Conservation (phyloP, 2,888 invertebrate species). For the Synanthedon vespiformis region DNA sequence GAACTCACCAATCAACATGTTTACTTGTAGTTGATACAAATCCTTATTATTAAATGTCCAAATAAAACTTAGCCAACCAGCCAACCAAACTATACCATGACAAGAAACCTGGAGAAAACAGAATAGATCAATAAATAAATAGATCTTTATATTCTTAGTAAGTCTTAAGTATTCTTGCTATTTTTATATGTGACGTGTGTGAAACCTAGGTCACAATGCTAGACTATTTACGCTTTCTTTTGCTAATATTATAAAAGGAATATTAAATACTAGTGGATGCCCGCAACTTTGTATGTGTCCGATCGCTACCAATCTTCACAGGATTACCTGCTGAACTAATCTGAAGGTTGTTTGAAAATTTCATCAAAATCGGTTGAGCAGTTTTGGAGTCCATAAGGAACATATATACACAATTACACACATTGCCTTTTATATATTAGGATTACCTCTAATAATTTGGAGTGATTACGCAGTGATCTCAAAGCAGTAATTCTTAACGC, state of each 20-base stretch:
- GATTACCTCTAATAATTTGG: conserved; percentile 68
- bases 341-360: too few relatives aligned
- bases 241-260: too few relatives aligned
- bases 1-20: conserved; percentile 82
- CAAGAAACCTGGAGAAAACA: conserved; percentile 78
- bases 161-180: not conserved
- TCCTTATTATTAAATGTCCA: conserved; percentile 78
- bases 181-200: not conserved
- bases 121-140: not conserved
- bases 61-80: conserved; percentile 80
- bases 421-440: too few relatives aligned
- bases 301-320: too few relatives aligned
- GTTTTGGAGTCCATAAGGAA: too few relatives aligned
- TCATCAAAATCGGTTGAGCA: too few relatives aligned
- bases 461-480: conserved; percentile 64
- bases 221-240: too few relatives aligned
- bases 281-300: too few relatives aligned
- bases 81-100: conserved; percentile 90
- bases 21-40: conserved; percentile 85
- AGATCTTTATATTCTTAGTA: too few relatives aligned
- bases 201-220: not conserved
- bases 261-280: too few relatives aligned
- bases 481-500: conserved; percentile 57
- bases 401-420: too few relatives aligned
- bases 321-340: too few relatives aligned